Conservation (phyloP, 2,113 vertebrate genomes). For the Toxostoma redivivum region DNA sequence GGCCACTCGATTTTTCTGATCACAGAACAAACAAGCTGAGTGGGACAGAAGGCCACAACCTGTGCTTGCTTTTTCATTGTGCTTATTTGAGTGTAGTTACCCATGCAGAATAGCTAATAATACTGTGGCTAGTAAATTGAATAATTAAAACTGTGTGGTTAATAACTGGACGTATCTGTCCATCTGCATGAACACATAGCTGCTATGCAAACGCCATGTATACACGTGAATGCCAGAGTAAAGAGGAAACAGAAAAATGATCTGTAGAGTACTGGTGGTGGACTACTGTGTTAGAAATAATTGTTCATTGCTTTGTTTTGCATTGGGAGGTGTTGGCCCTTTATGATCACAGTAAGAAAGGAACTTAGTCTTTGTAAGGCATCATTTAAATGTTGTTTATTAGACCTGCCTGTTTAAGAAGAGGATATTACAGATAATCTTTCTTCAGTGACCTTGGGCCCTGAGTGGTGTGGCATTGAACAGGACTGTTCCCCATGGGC, state of each 20-base stretch:
- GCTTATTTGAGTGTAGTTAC: background rate
- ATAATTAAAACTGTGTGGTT: background rate
- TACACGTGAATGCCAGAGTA: background rate
- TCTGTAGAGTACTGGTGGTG: background rate
- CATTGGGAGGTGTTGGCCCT: background rate
- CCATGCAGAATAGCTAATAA: background rate
- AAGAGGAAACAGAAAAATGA: background rate
- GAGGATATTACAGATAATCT: background rate
- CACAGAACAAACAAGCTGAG: background rate
- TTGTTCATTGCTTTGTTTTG: background rate
- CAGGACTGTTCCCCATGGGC: rapidly evolving
- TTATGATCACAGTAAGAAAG: background rate
- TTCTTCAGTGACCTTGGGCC: background rate
- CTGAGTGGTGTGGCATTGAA: background rate
- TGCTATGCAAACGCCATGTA: rapidly evolving
- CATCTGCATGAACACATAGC: background rate
- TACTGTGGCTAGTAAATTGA: background rate
- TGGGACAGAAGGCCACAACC: background rate
- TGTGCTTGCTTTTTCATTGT: background rate
- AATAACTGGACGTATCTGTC: background rate
- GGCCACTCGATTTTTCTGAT: background rate
- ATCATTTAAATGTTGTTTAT: background rate
- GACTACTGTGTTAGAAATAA: background rate
- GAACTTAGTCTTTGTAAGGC: background rate
- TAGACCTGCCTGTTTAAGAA: background rate